Base-by-base conservation (phyloP, 2,888 invertebrate species). In the Drosophila longiperda region DNA sequence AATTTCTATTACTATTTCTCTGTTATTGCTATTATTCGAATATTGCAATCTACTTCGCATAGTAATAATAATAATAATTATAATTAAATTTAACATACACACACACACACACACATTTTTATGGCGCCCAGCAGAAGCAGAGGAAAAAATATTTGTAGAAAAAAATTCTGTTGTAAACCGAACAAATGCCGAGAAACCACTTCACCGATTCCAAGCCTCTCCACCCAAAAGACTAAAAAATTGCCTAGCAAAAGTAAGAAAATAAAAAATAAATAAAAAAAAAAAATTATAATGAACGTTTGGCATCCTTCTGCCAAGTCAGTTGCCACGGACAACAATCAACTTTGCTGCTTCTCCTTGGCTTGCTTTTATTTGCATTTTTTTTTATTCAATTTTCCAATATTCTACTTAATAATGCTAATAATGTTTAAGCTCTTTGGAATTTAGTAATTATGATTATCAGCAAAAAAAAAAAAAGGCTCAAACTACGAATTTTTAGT, bases 381-480 rank as follows among this genome's bases (percentile, higher is more conserved):
- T n/a, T 50, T 79, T 79, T 77, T 67, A 79, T 79, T 69, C 65
- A 38, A 72, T 80, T 73, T 80, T 67, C 67, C 73, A 79, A 79
- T 79, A 73, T 80, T 59, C 48, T 62, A 48, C 63, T 58, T 64
- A 29, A 29, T 29, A 29, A 6, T 29, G 29, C 29, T 29, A 29
- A 29, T 29, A 66, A 67, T 67, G 49, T 23, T 54, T 40, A 60
- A 72, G 62, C 59, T 57, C 52, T 53, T 61, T 60, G 78, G 75
- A 63, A 83, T 83, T 83, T 81, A 52, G 66, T 70, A 80, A 80
- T 81, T 83, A 77, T 77, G 74, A 59, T 67, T 55, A 34, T 53
- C 59, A 59, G 26, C 8, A 45, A 20, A 15, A 59, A 57, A 20
- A 15, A 59, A 57, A 36, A 69, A 55, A 29, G 6, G 29, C 29